phyloP scores from a whole-genome alignment of 2,888 invertebrate genomes.

The Netelia fuscicornis region DNA sequence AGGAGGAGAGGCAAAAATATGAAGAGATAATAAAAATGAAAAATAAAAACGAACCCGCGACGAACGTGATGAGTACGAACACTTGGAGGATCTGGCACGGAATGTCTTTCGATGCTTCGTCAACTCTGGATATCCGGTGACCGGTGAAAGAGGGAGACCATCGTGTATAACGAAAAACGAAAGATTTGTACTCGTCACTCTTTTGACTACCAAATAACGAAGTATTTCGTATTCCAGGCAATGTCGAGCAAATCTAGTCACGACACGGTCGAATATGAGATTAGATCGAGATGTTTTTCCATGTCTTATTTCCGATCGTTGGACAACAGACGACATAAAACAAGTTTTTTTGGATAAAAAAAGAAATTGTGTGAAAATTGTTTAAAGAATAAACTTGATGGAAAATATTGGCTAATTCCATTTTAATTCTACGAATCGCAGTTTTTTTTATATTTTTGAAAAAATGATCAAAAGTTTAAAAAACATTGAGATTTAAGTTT shows the following conservation, averaged over 20 bases:
- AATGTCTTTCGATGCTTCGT: conserved; percentile 44
- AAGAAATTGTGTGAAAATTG: background rate
- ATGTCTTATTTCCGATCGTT: background rate
- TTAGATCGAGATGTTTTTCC: background rate
- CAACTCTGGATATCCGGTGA: conserved; percentile 4
- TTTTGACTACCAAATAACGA: conserved; percentile 51
- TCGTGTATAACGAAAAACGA: conserved; percentile 2
- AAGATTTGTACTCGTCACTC: conserved; percentile 20
- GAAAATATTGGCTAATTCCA: too few species aligned
- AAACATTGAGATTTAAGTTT: too few species aligned
- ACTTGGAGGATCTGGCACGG: conserved; percentile 50
- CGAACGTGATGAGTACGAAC: conserved; percentile 45
- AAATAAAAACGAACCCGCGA: conserved; percentile 36
- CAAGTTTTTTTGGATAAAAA: background rate
- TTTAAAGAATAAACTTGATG: background rate
- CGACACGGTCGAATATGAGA: conserved; percentile 6
- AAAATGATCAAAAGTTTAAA: too few species aligned
- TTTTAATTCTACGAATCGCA: too few species aligned
- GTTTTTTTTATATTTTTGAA: too few species aligned
- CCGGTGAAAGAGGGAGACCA: background rate
- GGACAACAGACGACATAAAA: background rate
- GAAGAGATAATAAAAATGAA: background rate
- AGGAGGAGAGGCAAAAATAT: background rate
- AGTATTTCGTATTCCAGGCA: background rate
- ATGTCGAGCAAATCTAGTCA: background rate